phyloP scores from a whole-genome alignment of 2,797 vertebrate species.

The Okamejei kenojei region DNA sequence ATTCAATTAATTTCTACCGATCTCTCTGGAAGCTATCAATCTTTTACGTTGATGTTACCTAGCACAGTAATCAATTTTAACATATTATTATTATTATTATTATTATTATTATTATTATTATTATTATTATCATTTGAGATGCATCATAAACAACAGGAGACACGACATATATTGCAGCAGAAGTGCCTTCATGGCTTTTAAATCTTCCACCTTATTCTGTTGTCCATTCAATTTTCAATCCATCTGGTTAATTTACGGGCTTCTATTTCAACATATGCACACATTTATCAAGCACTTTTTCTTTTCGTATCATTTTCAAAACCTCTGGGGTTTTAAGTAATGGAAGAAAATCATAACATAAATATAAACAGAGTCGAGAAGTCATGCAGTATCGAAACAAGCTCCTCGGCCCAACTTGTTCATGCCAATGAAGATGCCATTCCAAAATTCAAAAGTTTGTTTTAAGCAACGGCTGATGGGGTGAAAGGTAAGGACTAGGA shows the following conservation, averaged over 20 bases:
- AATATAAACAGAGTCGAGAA: too few relatives aligned
- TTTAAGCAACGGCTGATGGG: too few relatives aligned
- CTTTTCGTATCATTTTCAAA: background rate
- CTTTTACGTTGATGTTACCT: background rate
- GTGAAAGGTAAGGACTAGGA: too few relatives aligned
- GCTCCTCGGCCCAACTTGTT: too few relatives aligned
- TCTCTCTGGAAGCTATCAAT: background rate
- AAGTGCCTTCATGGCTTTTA: background rate
- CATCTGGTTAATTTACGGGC: background rate
- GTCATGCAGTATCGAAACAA: too few relatives aligned
- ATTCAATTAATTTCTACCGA: background rate
- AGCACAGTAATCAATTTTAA: background rate
- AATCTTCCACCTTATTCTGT: background rate
- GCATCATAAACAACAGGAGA: background rate
- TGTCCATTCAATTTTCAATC: background rate
- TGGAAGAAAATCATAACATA: background rate
- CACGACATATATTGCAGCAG: background rate
- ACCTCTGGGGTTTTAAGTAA: background rate
- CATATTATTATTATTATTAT: too few relatives aligned
- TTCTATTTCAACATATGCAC: background rate
- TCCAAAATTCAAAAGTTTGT: too few relatives aligned
- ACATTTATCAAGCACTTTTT: background rate
- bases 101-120: background rate
- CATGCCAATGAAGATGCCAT: too few relatives aligned
- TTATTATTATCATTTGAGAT: background rate